A percentile compares a stretch with the other conserved stretches of the same genome.
Conservation (phyloP, 2,797 vertebrate genomes). For the Toxotes lorentzi region DNA sequence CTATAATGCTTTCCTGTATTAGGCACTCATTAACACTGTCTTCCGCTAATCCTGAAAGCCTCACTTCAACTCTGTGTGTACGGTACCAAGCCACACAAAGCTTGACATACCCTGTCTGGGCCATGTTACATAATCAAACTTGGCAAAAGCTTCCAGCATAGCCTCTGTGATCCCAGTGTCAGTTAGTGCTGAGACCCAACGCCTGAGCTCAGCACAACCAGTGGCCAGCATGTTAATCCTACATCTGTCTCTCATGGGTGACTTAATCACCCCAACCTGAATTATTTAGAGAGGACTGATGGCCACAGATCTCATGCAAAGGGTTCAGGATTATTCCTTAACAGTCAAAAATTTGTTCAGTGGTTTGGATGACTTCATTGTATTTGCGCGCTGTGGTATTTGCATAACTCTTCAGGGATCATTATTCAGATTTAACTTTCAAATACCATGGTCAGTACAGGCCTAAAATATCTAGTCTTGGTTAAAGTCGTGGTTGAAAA, state of each 20-base stretch:
- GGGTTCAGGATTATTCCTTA: constrained; percentile 35
- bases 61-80: constrained; percentile 44
- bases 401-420: constrained; percentile 4
- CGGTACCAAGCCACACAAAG: constrained; percentile 45
- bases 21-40: constrained; percentile 40
- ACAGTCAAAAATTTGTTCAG: constrained; percentile 21
- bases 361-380: background rate
- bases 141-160: constrained; percentile 48
- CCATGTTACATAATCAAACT: constrained; percentile 65
- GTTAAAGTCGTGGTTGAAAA: background rate
- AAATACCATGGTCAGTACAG: background rate
- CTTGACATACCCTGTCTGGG: constrained; percentile 9
- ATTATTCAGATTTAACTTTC: background rate
- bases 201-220: constrained; percentile 71
- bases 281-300: constrained; percentile 62
- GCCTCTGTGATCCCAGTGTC: constrained; percentile 53
- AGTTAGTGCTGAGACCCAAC: constrained; percentile 51
- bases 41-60: constrained; percentile 54
- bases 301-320: constrained; percentile 33
- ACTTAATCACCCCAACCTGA: constrained; percentile 64
- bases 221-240: constrained; percentile 65
- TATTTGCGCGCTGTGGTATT: background rate
- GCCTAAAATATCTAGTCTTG: background rate
- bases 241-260: constrained; percentile 66
- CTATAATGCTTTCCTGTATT: constrained; percentile 14